phyloP scores from a whole-genome alignment of 2,888 invertebrate genomes.

The Leucophenga montana region DNA sequence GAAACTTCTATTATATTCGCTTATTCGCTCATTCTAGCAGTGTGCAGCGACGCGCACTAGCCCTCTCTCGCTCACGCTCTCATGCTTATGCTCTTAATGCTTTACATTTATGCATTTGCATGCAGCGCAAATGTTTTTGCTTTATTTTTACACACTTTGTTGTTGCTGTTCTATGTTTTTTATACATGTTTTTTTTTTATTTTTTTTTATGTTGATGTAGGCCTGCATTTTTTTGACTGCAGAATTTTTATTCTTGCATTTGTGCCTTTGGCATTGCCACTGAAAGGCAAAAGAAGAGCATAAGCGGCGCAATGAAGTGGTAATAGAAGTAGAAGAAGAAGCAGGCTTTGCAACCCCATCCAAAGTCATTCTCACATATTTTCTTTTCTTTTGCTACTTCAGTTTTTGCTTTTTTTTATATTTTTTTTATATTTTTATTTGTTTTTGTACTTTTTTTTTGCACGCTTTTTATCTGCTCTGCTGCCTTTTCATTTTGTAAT shows the following conservation, averaged over 20 bases:
- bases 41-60: no score
- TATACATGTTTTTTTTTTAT: slow-evolving; percentile 44
- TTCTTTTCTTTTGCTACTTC: background rate
- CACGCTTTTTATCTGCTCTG: background rate
- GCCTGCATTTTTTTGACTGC: slow-evolving; percentile 43
- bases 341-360: background rate
- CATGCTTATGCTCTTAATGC: slow-evolving; percentile 19
- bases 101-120: no score
- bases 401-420: background rate
- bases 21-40: no score
- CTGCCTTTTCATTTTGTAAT: slow-evolving; percentile 50
- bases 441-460: background rate
- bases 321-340: slow-evolving; percentile 38
- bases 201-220: slow-evolving; percentile 62
- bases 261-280: slow-evolving; percentile 68
- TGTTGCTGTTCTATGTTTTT: background rate
- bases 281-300: slow-evolving; percentile 58
- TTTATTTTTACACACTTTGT: slow-evolving; percentile 1
- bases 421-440: slow-evolving; percentile 42
- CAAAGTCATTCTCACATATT: slow-evolving; percentile 1
- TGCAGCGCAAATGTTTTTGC: background rate
- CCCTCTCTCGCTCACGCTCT: slow-evolving; percentile 30
- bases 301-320: slow-evolving; percentile 39
- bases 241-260: slow-evolving; percentile 34
- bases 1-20: no score